A percentile compares a stretch with the other conserved stretches of the same genome.
Conservation (phyloP, 2,797 vertebrate genomes). For the Clarias pachynema region DNA sequence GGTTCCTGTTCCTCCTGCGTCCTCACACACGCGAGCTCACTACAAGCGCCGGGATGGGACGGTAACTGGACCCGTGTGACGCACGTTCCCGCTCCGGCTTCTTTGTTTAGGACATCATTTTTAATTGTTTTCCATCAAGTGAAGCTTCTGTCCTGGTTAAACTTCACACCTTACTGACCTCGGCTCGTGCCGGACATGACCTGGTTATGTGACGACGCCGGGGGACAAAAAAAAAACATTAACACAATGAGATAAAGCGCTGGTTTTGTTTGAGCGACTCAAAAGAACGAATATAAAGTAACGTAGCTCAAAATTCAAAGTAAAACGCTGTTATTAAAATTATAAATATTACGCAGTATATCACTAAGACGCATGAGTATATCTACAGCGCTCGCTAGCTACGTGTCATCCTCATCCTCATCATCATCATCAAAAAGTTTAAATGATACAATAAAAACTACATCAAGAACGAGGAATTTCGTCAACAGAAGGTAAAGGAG, state of each 20-base stretch:
- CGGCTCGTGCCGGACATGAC: background rate
- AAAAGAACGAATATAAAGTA: background rate
- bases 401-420: no score
- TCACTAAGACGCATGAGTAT: no score
- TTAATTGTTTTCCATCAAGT: background rate
- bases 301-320: background rate
- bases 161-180: background rate
- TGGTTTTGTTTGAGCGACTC: background rate
- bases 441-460: no score
- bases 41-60: background rate
- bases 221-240: background rate
- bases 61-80: background rate
- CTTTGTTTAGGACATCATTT: background rate
- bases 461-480: no score
- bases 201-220: background rate
- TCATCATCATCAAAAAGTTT: background rate
- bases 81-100: background rate
- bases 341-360: no score
- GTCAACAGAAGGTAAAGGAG: no score
- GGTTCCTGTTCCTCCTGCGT: constrained; percentile 47
- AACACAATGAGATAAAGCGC: background rate
- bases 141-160: background rate
- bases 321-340: background rate
- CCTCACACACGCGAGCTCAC: constrained; percentile 29
- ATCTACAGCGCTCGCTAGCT: no score